Evolutionary conservation across 2,113 vertebrate species (phyloP), one percentile per base, ranked within the genome.

Genomic region (Planiliza haematocheilus): DNA sequence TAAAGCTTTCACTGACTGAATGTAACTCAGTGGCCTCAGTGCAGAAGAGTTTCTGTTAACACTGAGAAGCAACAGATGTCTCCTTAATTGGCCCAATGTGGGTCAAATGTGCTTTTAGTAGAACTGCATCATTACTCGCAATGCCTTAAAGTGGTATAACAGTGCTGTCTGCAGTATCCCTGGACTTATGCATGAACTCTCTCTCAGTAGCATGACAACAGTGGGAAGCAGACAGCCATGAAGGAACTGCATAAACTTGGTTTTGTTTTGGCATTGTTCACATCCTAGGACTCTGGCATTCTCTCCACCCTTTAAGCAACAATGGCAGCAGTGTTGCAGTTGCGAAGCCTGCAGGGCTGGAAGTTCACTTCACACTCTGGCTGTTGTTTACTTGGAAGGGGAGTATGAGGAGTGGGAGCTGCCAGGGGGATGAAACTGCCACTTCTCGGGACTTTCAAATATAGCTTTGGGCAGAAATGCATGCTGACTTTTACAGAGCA

Each of bases 271-370:
- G 67, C 38, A 38, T 70, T 55, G 51, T 41, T 79, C 79, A 56
- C 57, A 73, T 83, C 83, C 67, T 56, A 55, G 56, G 38, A 77
- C 61, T 60, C 71, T 73, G 81, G 57, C 66, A 73, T 82, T 79
- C 78, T 51, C 74, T 71, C 56, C 57, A 80, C 73, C 63, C 82
- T 76, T 56, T 53, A 14, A 80, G 75, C 72, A 85, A 90, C 88
- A 92, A 92, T 82, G 70, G 74, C 60, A 55, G 74, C 60, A 86
- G 82, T 91, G 85, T 89, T 88, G 64, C 55, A 77, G 71, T 57
- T 63, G 57, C 50, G 12, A 21, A 55, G 71, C 72, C 75, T 55
- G 71, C 58, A 74, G 79, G 83, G 39, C 48, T 13, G 43, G 70
- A 67, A 64, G 59, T 71, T 69, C 66, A 61, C 65, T 81, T 81